Conservation (phyloP, 2,888 invertebrate genomes). For the Nephrotoma appendiculata region DNA sequence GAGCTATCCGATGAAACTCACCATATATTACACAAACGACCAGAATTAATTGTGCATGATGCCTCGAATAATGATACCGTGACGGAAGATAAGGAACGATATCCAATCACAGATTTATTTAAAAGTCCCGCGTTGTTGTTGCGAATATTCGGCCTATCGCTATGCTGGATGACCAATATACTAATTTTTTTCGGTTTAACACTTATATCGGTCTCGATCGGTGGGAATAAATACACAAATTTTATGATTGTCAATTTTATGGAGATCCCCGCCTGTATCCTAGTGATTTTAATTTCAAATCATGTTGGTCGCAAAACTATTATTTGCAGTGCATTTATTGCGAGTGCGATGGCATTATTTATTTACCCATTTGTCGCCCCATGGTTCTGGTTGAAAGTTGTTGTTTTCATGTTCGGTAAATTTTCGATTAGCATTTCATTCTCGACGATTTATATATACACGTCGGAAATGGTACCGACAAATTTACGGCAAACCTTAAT, state of each 20-base stretch:
- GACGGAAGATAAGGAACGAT: neutral
- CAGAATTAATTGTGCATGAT: neutral
- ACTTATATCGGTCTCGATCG: neutral
- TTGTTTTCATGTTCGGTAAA: slow-evolving; percentile 25
- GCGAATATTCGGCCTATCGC: neutral
- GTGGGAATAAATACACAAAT: neutral
- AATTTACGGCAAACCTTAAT: slow-evolving; percentile 47
- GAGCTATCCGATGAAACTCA: neutral
- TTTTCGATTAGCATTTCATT: slow-evolving; percentile 50
- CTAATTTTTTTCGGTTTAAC: neutral
- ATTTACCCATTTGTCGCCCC: neutral
- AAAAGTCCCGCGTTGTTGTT: neutral
- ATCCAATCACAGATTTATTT: neutral
- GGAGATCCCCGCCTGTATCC: neutral
- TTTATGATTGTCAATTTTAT: neutral
- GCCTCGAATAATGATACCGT: neutral
- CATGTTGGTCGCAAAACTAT: neutral
- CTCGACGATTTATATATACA: slow-evolving; percentile 51
- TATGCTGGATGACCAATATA: neutral
- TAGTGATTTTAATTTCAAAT: neutral
- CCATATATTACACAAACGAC: neutral
- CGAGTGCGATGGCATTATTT: neutral
- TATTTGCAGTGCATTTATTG: neutral
- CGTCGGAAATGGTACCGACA: slow-evolving; percentile 59
- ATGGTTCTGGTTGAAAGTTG: slow-evolving; percentile 28